A percentile compares a stretch with the other conserved stretches of the same genome.
Conservation (phyloP, 64 coral and sea anemone genomes). For the Porites australiensis region DNA sequence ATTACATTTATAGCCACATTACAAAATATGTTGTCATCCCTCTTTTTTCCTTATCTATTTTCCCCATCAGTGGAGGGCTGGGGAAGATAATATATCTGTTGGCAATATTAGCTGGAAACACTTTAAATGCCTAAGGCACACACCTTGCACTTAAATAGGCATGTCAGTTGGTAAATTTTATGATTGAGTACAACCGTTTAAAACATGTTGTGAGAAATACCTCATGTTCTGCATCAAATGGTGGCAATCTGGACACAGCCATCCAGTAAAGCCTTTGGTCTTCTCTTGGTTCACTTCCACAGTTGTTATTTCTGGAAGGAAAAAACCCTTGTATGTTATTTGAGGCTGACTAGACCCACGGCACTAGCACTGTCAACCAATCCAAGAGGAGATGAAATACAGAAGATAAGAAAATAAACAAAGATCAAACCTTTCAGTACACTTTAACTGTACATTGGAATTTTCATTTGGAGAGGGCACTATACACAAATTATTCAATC, state of each 20-base stretch:
- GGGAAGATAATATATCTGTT: too few relatives aligned
- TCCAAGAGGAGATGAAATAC: neutral
- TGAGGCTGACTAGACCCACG: too few relatives aligned
- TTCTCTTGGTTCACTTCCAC: conserved; percentile 81
- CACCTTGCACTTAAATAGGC: too few relatives aligned
- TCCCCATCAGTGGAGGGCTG: too few relatives aligned
- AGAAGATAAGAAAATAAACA: neutral
- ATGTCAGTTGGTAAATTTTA: too few relatives aligned
- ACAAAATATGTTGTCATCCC: too few relatives aligned
- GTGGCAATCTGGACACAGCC: conserved; percentile 91
- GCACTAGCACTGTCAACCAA: too few relatives aligned
- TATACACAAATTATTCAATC: conserved; percentile 64
- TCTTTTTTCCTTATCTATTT: too few relatives aligned
- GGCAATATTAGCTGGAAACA: too few relatives aligned
- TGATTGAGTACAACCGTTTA: neutral
- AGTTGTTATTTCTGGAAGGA: conserved; percentile 49
- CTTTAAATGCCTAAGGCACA: too few relatives aligned
- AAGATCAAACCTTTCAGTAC: neutral
- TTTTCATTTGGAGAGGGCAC: conserved; percentile 5
- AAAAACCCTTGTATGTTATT: neutral
- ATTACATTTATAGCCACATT: too few relatives aligned
- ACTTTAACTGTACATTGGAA: neutral
- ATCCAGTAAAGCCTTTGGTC: conserved; percentile 96
- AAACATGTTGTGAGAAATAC: neutral
- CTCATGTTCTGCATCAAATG: conserved; percentile 94